Evolutionary conservation across 30 jellyfish, hydroid and myxozoan genomes (phyloP), one percentile per base, ranked within the genome.

Genomic region (Hydra vulgaris): DNA sequence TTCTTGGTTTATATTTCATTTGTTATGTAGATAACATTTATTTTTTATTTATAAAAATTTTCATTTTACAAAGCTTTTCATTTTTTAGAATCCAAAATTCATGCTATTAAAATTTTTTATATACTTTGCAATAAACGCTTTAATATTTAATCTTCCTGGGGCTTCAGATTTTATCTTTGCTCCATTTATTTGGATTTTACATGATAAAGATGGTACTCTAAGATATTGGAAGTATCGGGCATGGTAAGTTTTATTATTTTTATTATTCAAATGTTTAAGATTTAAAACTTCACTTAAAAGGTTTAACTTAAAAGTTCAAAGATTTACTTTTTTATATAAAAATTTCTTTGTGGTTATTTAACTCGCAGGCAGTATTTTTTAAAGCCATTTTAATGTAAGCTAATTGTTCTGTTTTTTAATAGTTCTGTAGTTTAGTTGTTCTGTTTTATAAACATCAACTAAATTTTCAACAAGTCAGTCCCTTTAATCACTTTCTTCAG

Each of bases 201-300:
- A 80, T 66, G 94, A 90, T 70, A 82, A 73, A n/a, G 71, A 90
- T 54, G 97, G 97, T 25, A 87, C 89, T 7, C 88, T 90, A 27
- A 79, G 81, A 23, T 90, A 90, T 72, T 90, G 97, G 97, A 85
- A 85, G 17, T 85, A 90, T 53, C 79, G 97, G 71, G 89, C 97
- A 27, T 73, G 89, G 97, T 90, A 83, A 85, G 97, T 26, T 40
- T 40, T 40, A 40, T 40, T 3, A 3, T 40, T 40, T 40, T 40
- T 40, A 12, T 40, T 40, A 12, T 40, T 40, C 15, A 24, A 5
- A 40, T 5, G 12, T 3, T 40, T 40, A 40, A 40, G 12, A 40
- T n/a, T n/a, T n/a, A n/a, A n/a, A n/a, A n/a, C n/a, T n/a, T n/a
- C n/a, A n/a, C n/a, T n/a, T n/a, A n/a, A n/a, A n/a, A n/a, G n/a